Base-by-base conservation (phyloP, 2,797 vertebrate species). In the Pantherophis vulpinus region DNA sequence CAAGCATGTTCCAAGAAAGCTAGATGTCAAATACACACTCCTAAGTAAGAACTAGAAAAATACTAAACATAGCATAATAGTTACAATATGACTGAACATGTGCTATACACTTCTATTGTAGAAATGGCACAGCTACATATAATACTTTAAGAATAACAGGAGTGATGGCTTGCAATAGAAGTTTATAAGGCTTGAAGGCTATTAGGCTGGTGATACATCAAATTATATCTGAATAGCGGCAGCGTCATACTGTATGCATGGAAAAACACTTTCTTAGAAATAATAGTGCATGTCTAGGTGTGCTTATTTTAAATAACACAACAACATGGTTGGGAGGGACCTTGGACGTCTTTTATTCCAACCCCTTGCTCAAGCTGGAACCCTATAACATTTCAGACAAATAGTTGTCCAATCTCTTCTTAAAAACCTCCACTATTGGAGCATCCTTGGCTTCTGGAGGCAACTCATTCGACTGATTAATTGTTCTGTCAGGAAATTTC, bases 21-120 rank as follows among this genome's bases (percentile, higher is more conserved):
- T 91, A 58, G 32, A 91, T 93, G 87, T 91, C 70, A 91, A 93
- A 91, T 83, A 89, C 66, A 63, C 87, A 63, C 25, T 93, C 56
- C 23, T 89, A 89, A 88, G 86, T 61, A 93, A 89, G 90, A 83
- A 37, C 47, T 89, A 86, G 59, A 91, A 89, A 83, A 93, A 91
- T 93, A 83, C 86, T 86, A 89, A 91, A 89, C 86, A 42, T 55
- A 29, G 6, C 42, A 83, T 89, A 93, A 93, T 91, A 32, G 58
- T 42, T 93, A 83, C 86, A 91, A 86, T 70, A 51, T 93, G 90
- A 93, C 66, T 93, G 89, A 91, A 83, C 86, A 79, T 93, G 61
- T 83, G 66, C 29, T 56, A 51, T 47, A 37, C 56, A 58, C 87
- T 61, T 89, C 58, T 89, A n/a, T 79, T 91, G 90, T 91, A 83